Evolutionary conservation across 2,888 invertebrate genomes (phyloP).

Genomic region (Drosophila ustulata): DNA sequence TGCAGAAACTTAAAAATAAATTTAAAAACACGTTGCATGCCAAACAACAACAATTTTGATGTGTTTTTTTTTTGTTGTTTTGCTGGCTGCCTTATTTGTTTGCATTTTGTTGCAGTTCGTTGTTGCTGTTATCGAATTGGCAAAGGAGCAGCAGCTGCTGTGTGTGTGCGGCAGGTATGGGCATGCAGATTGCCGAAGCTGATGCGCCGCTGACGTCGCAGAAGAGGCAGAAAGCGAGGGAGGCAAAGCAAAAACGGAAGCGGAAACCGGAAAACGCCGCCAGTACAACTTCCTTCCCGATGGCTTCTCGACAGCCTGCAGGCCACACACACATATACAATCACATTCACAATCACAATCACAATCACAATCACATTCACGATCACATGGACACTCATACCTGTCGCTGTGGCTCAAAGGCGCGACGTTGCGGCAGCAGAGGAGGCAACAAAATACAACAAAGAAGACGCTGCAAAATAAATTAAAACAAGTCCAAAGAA

Average conservation of each 20-base stretch:
- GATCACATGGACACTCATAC: slow-evolving; percentile 23
- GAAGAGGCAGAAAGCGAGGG: neutral
- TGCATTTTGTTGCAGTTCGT: slow-evolving; percentile 27
- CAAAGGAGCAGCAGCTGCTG: neutral
- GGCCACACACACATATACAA: slow-evolving; percentile 20
- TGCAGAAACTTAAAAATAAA: slow-evolving; percentile 66
- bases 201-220: slow-evolving; percentile 6
- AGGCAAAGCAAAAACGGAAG: slow-evolving; percentile 19
- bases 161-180: neutral
- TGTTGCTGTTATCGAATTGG: slow-evolving; percentile 35
- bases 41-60: slow-evolving; percentile 46
- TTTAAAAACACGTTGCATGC: slow-evolving; percentile 58
- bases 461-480: slow-evolving; percentile 49
- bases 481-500: slow-evolving; percentile 50
- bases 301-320: slow-evolving; percentile 44
- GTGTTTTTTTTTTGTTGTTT: slow-evolving; percentile 32
- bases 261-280: slow-evolving; percentile 72
- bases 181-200: slow-evolving; percentile 61
- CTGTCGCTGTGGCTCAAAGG: slow-evolving; percentile 29
- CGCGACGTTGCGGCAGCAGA: neutral
- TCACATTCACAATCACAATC: slow-evolving; percentile 12
- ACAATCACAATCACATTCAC: slow-evolving; percentile 10
- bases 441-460: neutral
- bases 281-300: slow-evolving; percentile 69
- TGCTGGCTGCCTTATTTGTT: slow-evolving; percentile 40